Conservation (phyloP, 2,113 vertebrate genomes). For the Puffinus mauretanicus region DNA sequence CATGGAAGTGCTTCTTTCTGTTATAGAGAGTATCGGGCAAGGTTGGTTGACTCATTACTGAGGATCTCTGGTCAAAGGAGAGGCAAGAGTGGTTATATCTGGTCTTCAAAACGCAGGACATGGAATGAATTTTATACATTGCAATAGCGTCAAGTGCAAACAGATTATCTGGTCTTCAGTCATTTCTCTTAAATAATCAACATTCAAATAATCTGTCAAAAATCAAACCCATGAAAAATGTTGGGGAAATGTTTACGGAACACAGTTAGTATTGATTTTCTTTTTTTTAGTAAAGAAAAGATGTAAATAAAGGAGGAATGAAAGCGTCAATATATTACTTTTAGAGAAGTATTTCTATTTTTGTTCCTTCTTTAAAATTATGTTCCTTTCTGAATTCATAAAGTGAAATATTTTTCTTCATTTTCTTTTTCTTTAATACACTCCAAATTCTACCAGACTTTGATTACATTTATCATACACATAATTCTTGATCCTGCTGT, state of each 20-base stretch:
- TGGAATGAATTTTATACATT: background rate
- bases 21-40: background rate
- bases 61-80: background rate
- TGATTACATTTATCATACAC: background rate
- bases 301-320: background rate
- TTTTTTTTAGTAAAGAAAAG: background rate
- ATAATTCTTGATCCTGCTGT: background rate
- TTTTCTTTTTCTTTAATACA: background rate
- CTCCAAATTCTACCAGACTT: background rate
- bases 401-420: background rate
- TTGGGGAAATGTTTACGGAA: background rate
- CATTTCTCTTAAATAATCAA: background rate
- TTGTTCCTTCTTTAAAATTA: background rate
- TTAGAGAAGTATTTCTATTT: background rate
- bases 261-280: background rate
- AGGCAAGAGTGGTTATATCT: background rate
- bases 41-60: background rate
- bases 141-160: background rate
- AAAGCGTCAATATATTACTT: background rate
- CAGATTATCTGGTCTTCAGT: background rate
- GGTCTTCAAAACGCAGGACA: background rate
- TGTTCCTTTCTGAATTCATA: background rate
- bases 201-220: background rate
- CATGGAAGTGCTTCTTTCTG: background rate
- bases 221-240: background rate